Evolutionary conservation across 2,113 vertebrate genomes (phyloP).

Genomic region (Dascyllus trimaculatus): DNA sequence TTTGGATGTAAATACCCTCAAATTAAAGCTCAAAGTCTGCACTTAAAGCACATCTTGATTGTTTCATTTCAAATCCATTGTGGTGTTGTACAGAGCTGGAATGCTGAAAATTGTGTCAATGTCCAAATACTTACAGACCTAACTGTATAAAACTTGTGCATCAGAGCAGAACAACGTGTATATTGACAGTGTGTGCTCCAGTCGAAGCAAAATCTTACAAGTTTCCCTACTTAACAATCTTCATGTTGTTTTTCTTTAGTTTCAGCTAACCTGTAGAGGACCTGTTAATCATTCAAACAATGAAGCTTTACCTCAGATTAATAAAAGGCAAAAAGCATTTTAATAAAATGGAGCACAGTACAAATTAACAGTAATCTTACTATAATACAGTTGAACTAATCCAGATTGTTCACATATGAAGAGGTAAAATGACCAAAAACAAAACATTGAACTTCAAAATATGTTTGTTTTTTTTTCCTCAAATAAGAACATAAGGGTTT

Average conservation of each 20-base stretch:
- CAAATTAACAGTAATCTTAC: slow-evolving; percentile 47
- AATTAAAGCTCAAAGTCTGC: too few species aligned
- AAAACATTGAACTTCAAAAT: slow-evolving; percentile 38
- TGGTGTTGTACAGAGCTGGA: too few species aligned
- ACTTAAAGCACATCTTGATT: too few species aligned
- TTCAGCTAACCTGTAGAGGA: background rate
- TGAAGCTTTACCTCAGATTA: background rate
- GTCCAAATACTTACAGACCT: too few species aligned
- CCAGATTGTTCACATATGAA: slow-evolving; percentile 43
- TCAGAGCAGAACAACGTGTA: too few species aligned
- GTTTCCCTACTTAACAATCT: background rate
- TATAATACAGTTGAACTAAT: slow-evolving; percentile 25
- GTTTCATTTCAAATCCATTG: too few species aligned
- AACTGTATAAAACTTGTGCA: too few species aligned
- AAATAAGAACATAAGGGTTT: slow-evolving; percentile 9
- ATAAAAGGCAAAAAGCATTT: slow-evolving; percentile 67
- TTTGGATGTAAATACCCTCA: too few species aligned
- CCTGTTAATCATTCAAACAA: background rate
- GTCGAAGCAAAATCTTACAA: too few species aligned
- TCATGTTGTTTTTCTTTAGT: background rate
- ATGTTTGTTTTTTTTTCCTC: background rate
- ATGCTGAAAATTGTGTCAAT: too few species aligned
- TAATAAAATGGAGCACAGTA: slow-evolving; percentile 72
- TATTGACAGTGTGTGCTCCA: too few species aligned
- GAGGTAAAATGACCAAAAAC: background rate